These are phyloP conservation scores for Antechinus flavipes DNA, from an alignment of 2,113 vertebrate genomes.

Conservation along the genomic window DNA sequence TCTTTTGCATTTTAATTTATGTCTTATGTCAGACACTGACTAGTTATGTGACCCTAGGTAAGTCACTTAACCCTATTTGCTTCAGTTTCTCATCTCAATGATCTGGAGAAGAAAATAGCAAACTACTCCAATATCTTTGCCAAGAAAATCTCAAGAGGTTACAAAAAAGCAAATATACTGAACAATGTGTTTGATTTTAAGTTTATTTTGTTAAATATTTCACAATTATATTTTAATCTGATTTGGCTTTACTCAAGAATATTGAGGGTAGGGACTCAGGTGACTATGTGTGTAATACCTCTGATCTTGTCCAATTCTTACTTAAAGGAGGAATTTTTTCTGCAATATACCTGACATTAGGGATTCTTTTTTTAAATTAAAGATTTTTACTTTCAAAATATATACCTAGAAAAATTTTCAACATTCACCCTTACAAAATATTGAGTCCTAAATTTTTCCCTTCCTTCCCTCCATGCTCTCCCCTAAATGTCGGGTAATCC, in stretches of 20 bases:
- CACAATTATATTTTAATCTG: background rate
- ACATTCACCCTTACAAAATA: too few species aligned
- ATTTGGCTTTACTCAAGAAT: background rate
- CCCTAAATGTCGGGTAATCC: too few species aligned
- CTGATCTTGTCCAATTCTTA: background rate
- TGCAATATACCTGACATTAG: background rate
- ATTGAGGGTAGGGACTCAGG: background rate
- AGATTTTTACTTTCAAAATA: too few species aligned
- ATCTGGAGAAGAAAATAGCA: background rate
- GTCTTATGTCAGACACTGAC: background rate
- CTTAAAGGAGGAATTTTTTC: background rate
- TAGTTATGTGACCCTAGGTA: background rate
- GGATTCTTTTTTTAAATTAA: too few species aligned
- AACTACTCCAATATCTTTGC: too few species aligned
- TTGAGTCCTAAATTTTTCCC: too few species aligned
- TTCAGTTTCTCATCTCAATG: background rate
- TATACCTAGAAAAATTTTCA: too few species aligned
- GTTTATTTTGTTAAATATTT: background rate
- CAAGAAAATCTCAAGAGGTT: background rate
- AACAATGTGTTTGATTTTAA: too few species aligned
- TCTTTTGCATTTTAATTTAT: too few species aligned
- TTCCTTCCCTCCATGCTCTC: too few species aligned
- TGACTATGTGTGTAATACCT: background rate
- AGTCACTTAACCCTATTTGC: background rate
- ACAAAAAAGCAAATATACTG: background rate